Percentiles rank a stretch among this genome's conserved stretches.
Evolutionary conservation across 2,888 invertebrate genomes (phyloP).

Genomic region (Drosophila mercatorum): DNA sequence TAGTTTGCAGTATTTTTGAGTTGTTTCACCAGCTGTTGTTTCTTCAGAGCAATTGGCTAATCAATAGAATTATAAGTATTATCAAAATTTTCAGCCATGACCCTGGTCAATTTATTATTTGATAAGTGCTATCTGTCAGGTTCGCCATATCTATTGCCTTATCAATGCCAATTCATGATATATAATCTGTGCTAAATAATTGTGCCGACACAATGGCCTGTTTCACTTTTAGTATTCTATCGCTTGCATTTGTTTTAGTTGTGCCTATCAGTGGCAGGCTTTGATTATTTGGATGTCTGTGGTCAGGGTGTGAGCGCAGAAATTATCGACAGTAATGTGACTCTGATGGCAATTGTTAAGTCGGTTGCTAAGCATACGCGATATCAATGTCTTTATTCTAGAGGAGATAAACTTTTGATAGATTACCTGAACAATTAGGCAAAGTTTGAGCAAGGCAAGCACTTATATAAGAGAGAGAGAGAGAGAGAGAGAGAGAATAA

Average conservation of each 20-base stretch:
- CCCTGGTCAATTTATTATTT: conserved; percentile 18
- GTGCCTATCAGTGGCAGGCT: background rate
- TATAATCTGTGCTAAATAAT: conserved; percentile 5
- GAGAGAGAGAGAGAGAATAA: too few relatives aligned
- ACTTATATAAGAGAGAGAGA: too few relatives aligned
- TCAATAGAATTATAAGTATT: too few relatives aligned
- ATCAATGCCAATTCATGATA: conserved; percentile 21
- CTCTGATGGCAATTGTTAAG: background rate
- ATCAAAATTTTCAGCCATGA: conserved; percentile 3
- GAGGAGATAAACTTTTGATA: too few relatives aligned
- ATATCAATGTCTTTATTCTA: too few relatives aligned
- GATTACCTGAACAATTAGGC: too few relatives aligned
- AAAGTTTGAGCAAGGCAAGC: too few relatives aligned
- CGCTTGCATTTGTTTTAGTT: conserved; percentile 4
- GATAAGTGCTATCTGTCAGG: conserved; percentile 15
- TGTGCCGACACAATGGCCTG: conserved; percentile 17
- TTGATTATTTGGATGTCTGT: conserved; percentile 81
- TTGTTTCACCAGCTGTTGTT: too few relatives aligned
- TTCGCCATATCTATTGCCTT: conserved; percentile 1
- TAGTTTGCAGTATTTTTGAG: background rate
- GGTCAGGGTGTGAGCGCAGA: conserved; percentile 71
- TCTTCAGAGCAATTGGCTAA: too few relatives aligned
- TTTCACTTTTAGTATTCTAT: background rate
- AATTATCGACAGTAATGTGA: conserved; percentile 79
- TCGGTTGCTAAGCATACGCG: background rate